Conservation (phyloP, 2,888 invertebrate genomes). For the Gastracanthus pulcherrimus region DNA sequence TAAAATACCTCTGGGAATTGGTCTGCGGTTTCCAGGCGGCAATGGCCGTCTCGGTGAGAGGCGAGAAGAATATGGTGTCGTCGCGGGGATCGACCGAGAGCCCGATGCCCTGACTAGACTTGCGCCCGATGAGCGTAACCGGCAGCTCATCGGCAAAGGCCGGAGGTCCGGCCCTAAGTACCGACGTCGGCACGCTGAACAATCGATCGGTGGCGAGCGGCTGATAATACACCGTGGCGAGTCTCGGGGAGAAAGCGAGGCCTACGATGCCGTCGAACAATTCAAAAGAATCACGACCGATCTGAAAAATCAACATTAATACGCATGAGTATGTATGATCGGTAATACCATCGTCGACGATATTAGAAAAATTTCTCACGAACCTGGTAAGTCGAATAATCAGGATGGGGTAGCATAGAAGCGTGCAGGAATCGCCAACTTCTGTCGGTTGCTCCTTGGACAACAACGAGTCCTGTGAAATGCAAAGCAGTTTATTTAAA, state of each 20-base stretch:
- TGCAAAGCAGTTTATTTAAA: background rate
- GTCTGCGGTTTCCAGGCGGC: conserved; percentile 89
- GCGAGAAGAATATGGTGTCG: conserved; percentile 88
- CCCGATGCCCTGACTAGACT: conserved; percentile 90
- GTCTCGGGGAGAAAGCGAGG: conserved; percentile 83
- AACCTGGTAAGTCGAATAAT: conserved; percentile 84
- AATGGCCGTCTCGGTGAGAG: conserved; percentile 88
- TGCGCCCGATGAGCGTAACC: conserved; percentile 88
- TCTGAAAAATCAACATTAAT: conserved; percentile 76
- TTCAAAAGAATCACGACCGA: conserved; percentile 84
- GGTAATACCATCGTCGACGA: background rate
- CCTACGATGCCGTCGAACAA: conserved; percentile 88
- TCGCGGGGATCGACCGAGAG: conserved; percentile 85
- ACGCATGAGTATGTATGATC: too few relatives aligned
- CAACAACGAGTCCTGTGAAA: conserved; percentile 79
- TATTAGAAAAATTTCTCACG: background rate
- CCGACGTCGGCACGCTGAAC: conserved; percentile 87
- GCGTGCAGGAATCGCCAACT: conserved; percentile 91
- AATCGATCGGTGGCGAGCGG: conserved; percentile 87
- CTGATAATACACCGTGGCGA: conserved; percentile 84
- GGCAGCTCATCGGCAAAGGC: conserved; percentile 85
- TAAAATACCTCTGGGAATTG: conserved; percentile 83
- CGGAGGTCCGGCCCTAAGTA: conserved; percentile 85
- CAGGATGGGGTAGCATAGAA: conserved; percentile 91
- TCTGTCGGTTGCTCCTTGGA: conserved; percentile 86